Evolutionary conservation across 1,140 invertebrate species (phyloP).

Genomic region (Copidosoma floridanum): DNA sequence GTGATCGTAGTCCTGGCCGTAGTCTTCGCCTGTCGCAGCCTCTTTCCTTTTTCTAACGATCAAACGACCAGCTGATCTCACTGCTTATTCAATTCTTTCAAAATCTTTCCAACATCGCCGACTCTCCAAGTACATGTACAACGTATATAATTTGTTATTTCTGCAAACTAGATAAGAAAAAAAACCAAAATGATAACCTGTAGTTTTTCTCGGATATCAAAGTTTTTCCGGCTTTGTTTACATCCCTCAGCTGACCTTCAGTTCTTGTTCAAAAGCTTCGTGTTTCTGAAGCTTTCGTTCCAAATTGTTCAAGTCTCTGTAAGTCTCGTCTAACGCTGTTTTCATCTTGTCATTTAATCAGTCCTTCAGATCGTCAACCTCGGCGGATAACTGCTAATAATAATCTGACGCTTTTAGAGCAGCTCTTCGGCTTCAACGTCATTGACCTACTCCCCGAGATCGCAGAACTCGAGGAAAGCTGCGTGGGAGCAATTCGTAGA

Average conservation of each 20-base stretch:
- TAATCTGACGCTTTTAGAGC: no score
- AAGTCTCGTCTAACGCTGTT: slow-evolving; percentile 89
- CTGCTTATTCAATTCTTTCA: slow-evolving; percentile 69
- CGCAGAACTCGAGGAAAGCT: slow-evolving; percentile 85
- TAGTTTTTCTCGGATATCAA: slow-evolving; percentile 72
- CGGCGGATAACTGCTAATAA: slow-evolving; percentile 84
- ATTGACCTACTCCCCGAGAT: slow-evolving; percentile 88
- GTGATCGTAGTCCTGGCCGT: no score
- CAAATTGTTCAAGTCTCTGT: no score
- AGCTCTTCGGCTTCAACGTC: slow-evolving; percentile 91
- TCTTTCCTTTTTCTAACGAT: no score
- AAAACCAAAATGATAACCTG: not conserved
- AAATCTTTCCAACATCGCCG: no score
- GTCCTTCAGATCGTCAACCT: no score
- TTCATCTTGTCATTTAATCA: slow-evolving; percentile 94
- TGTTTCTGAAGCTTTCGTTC: no score
- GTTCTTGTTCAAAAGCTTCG: slow-evolving; percentile 94
- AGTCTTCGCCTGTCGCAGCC: no score
- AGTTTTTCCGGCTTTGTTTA: slow-evolving; percentile 77
- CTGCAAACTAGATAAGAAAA: not conserved
- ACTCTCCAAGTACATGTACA: slow-evolving; percentile 62
- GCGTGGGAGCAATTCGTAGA: slow-evolving; percentile 91
- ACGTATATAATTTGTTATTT: no score
- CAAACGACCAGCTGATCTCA: no score
- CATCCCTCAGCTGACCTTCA: slow-evolving; percentile 86